These are phyloP conservation scores for Calidris pygmaea DNA, from an alignment of 2,113 vertebrate species.

Conservation along the genomic window DNA sequence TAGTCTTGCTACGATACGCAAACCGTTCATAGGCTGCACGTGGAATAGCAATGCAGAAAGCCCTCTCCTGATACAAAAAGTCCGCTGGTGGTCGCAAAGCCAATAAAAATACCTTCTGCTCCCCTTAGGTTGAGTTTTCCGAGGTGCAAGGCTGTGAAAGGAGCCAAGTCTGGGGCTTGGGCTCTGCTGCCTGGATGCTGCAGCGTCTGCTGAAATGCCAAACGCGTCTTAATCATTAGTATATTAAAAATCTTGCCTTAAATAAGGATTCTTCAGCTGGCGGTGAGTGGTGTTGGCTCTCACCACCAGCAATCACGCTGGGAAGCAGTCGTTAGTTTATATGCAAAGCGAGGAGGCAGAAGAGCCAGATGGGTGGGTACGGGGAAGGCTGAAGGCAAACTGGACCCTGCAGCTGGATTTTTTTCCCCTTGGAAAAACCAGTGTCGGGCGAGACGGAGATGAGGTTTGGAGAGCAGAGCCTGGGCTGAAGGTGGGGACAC, in stretches of 20 bases:
- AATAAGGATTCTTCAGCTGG: constrained; percentile 28
- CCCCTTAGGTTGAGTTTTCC: background rate
- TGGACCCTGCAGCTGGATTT: background rate
- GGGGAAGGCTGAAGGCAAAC: background rate
- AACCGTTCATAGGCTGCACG: fast-evolving
- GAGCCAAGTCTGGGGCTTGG: background rate
- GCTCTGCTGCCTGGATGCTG: background rate
- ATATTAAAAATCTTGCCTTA: background rate
- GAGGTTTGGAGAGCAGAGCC: background rate
- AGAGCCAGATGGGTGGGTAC: background rate
- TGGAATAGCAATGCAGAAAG: background rate
- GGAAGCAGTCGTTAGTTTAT: background rate
- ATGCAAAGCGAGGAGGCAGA: constrained; percentile 14
- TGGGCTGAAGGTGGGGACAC: background rate
- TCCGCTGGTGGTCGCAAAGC: background rate
- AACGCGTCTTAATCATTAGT: background rate
- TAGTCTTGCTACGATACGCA: background rate
- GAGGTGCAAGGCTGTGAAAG: background rate
- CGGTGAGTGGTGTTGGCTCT: background rate
- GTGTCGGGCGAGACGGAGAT: background rate
- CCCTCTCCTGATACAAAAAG: background rate
- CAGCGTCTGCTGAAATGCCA: background rate
- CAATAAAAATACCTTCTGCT: background rate
- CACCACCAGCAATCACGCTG: background rate
- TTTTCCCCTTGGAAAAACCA: background rate